Evolutionary conservation across 2,797 vertebrate species (phyloP), one percentile per base, ranked within the genome.

Genomic region (Typhlichthys eigenmanni): DNA sequence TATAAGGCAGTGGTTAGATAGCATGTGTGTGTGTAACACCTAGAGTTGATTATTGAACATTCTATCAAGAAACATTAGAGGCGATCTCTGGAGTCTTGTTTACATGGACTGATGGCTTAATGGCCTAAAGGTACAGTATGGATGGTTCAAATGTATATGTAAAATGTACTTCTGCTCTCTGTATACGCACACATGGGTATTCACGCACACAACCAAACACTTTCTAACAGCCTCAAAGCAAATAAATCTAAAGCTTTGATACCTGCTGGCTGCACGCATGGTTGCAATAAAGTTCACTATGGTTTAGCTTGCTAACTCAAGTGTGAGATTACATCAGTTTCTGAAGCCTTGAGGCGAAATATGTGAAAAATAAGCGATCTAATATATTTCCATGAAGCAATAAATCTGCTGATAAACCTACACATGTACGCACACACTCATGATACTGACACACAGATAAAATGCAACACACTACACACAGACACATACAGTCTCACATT

Each of bases 351-450:
- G 13, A 73, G 73, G 69, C 51, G 60, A 13, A 67, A 68, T 45
- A 14, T 57, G 71, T 5, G 4, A 76, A 55, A 64, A n/a, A 51
- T 13, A 34, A 71, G 62, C 66, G 51, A 68, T 72, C 65, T 78
- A 19, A 84, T 73, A 65, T 73, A 71, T 81, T 87, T 83, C 75
- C 63, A 76, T 85, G 61, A 34, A 55, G 53, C 55, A 10, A 12
- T 77, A 76, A 83, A 82, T 75, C 76, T 56, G 72, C 62, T 54
- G 13, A 55, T 32, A 16, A 51, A 34, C 29, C 13, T 45, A n/a
- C 60, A 47, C 51, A 17, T n/a, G 19, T 16, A 24, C 46, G 12
- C 57, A 24, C 46, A 16, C 1, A 11, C 38, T 2, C 38, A 17
- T 24, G 24, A 24, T 16, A 24, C 57, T 16, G 6, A n/a, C 5